Base-by-base conservation (phyloP, 2,113 vertebrate species). In the Girardinichthys multiradiatus region DNA sequence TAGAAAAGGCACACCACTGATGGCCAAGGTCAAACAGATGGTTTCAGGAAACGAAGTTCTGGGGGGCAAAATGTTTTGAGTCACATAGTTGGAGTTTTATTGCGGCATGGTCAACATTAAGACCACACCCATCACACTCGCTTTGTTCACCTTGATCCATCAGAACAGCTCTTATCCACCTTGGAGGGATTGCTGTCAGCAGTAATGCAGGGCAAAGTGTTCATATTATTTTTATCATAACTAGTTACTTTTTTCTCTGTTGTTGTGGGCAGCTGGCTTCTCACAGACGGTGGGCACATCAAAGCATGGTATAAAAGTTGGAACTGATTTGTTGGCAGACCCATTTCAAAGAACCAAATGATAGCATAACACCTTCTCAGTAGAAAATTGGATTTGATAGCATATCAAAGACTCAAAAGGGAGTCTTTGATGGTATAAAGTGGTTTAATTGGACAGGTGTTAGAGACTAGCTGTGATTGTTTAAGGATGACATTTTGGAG, bases 191-290 rank as follows among this genome's bases (percentile, higher is more conserved):
- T n/a, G 24, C 10, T 13, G 6, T 29, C 13, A 17, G 57, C 27
- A 8, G 12, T 17, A 59, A 29, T 35, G 35, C 37, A 35, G 62
- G 29, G 21, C 27, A 30, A 27, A 17, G 4, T 66, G 27, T 74
- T 67, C 54, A 13, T 6, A 15, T 64, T 72, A 42, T 73, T 72
- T 84, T 76, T 48, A 66, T 70, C 30, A 68, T 28, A 65, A 48
- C 57, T 60, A 51, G 80, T 66, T 57, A 57, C 57, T 64, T 33
- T 19, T 58, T 26, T 60, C 48, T 64, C 13, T 81, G 61, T 76
- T 81, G 62, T 64, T 42, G 35, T 75, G 64, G 48, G 57, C 45
- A 75, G 39, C 66, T 65, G 68, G 27, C 19, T 42, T 27, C 19
- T 54, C 63, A 45, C 13, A 2, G 63, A 39, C 26, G 63, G 66